phyloP scores from a whole-genome alignment of 2,113 vertebrate genomes.

The Silurus meridionalis region DNA sequence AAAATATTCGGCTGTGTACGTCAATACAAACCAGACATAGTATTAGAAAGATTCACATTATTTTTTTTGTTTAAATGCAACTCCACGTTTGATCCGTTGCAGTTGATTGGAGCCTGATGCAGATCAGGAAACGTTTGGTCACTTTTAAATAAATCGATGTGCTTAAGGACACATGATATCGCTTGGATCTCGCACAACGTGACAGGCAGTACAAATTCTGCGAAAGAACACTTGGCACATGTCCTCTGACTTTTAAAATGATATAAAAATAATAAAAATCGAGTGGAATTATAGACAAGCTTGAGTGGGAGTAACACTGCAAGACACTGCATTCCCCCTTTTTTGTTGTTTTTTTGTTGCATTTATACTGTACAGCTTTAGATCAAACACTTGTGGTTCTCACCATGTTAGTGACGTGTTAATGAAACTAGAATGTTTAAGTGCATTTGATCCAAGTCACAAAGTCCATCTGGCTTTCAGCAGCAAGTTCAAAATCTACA shows the following conservation, averaged over 20 bases:
- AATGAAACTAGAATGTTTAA: constrained; percentile 59
- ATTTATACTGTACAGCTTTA: constrained; percentile 5
- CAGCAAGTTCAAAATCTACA: constrained; percentile 76
- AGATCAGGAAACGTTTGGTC: constrained; percentile 41
- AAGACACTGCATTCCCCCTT: background rate
- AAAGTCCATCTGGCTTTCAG: constrained; percentile 43
- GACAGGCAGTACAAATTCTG: constrained; percentile 4
- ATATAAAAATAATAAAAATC: constrained; percentile 15
- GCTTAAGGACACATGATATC: constrained; percentile 31
- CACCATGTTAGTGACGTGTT: constrained; percentile 45
- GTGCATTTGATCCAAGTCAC: constrained; percentile 46
- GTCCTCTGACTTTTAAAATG: constrained; percentile 5
- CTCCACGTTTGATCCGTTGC: constrained; percentile 30
- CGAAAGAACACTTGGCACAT: constrained; percentile 23
- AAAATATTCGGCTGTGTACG: constrained; percentile 34
- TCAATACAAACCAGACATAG: constrained; percentile 31
- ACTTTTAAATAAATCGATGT: constrained; percentile 37
- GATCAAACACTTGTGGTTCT: background rate
- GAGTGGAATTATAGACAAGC: constrained; percentile 21
- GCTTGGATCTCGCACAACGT: background rate
- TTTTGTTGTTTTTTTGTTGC: background rate
- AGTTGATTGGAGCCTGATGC: background rate
- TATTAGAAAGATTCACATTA: constrained; percentile 51
- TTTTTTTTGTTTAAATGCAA: constrained; percentile 18
- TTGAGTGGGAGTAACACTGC: background rate